A percentile compares a stretch with the other conserved stretches of the same genome.
Evolutionary conservation across 2,797 vertebrate species (phyloP).

Genomic region (Nannoperca australis): DNA sequence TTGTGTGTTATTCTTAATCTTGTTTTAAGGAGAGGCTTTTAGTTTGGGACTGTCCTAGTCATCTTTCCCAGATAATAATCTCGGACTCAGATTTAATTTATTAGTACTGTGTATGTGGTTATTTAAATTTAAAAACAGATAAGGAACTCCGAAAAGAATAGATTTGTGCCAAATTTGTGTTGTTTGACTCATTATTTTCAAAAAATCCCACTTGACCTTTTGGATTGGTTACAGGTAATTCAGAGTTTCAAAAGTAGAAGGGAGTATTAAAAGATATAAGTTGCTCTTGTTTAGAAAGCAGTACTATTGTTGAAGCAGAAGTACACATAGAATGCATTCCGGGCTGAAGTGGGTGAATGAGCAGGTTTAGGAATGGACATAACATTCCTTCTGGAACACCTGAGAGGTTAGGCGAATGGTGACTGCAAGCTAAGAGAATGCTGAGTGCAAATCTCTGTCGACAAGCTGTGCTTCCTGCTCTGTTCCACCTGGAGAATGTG

Average conservation of each 20-base stretch:
- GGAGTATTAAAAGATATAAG: constrained; percentile 19
- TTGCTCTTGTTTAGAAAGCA: constrained; percentile 29
- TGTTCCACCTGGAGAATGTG: constrained; percentile 80
- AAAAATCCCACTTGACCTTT: constrained; percentile 35
- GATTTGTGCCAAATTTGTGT: constrained; percentile 58
- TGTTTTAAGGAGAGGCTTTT: neutral
- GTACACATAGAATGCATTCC: constrained; percentile 63
- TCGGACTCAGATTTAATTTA: constrained; percentile 50
- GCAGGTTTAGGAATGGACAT: constrained; percentile 68
- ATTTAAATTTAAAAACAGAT: constrained; percentile 68
- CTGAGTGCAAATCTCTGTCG: constrained; percentile 80
- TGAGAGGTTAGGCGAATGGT: constrained; percentile 73
- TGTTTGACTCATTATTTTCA: constrained; percentile 35
- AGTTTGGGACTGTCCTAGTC: constrained; percentile 11
- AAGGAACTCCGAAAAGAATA: constrained; percentile 66
- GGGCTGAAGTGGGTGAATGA: constrained; percentile 60
- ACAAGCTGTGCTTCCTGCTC: constrained; percentile 72
- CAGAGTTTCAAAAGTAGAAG: constrained; percentile 30
- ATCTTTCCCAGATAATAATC: constrained; percentile 16
- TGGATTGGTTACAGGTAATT: constrained; percentile 24
- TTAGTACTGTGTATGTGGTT: constrained; percentile 62
- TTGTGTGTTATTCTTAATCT: neutral
- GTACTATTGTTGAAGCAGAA: constrained; percentile 30
- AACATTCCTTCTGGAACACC: constrained; percentile 76
- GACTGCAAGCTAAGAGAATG: constrained; percentile 75